Evolutionary conservation across 2,113 vertebrate genomes (phyloP), one percentile per base, ranked within the genome.

Genomic region (Oryzias melastigma): DNA sequence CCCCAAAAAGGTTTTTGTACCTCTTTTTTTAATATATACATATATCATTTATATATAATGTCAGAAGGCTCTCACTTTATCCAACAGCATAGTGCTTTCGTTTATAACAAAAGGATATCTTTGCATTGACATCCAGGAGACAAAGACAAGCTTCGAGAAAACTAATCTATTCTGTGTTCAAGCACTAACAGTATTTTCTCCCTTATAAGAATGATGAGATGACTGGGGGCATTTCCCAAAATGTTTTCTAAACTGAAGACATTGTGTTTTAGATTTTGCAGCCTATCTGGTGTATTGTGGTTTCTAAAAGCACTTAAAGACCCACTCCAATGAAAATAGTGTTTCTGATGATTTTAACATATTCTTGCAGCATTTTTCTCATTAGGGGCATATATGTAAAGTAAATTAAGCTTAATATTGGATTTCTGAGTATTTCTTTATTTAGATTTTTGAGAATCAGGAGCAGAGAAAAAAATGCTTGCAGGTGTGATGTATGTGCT

Each of bases 1-100:
- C 86, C 64, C 45, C 45, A 48, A 85, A 82, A 91, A 88, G 84
- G 83, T 85, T 86, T 90, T 90, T 89, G 75, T 88, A 85, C 65
- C 86, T 85, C 85, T 90, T 90, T 89, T 89, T 84, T 83, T 75
- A 85, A 88, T 89, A 90, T 90, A 92, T 89, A 91, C 88, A 91
- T 92, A 91, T 92, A 91, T 90, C 84, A 87, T 89, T 91, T 92
- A 91, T 91, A 91, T 91, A 90, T 90, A 90, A 88, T 88, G 85
- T 92, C 86, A 88, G 84, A 91, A 91, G 91, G 89, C 90, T 91
- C 89, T 91, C 91, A 91, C 86, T 92, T 91, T 91, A 91, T 92
- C 91, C 91, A 93, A 93, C 90, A 90, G 90, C 87, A 91, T 91
- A 92, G 92, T 93, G 91, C 92, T 93, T 93, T 92, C 81, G 90